These are phyloP conservation scores for Cercocebus atys DNA, from an alignment of 2,113 vertebrate genomes.

Conservation along the genomic window DNA sequence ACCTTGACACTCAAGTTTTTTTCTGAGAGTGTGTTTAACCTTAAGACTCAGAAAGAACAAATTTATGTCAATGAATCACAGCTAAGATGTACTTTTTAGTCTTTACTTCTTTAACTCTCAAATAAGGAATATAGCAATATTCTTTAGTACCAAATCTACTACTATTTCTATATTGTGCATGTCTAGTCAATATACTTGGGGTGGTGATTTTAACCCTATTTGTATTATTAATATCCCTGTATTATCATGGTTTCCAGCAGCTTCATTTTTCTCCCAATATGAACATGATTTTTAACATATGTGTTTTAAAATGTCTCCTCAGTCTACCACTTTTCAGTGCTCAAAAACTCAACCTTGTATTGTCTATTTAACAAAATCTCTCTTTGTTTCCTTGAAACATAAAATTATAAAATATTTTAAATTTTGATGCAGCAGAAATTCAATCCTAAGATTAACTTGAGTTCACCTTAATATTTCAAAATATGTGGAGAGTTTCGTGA, in stretches of 20 bases:
- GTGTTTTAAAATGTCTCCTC: background rate
- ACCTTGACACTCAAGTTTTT: background rate
- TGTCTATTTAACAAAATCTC: background rate
- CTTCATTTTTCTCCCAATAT: background rate
- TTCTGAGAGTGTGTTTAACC: background rate
- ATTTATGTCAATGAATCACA: background rate
- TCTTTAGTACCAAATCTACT: background rate
- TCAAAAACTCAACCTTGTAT: background rate
- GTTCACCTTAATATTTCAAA: background rate
- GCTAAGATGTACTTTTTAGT: background rate
- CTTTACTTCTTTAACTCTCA: background rate
- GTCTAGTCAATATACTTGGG: background rate
- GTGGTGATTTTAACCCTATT: background rate
- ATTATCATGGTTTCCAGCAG: background rate
- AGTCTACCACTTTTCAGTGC: background rate
- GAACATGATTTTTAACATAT: background rate
- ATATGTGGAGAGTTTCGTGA: background rate
- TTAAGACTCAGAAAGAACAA: background rate
- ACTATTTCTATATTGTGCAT: background rate
- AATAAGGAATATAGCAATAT: background rate
- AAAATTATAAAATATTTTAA: constrained; percentile 21
- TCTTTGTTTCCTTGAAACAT: background rate
- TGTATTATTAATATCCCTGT: background rate
- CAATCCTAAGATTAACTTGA: background rate
- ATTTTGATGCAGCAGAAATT: background rate